phyloP scores from a whole-genome alignment of 2,888 invertebrate species.

The Drosophila austrosaltans region DNA sequence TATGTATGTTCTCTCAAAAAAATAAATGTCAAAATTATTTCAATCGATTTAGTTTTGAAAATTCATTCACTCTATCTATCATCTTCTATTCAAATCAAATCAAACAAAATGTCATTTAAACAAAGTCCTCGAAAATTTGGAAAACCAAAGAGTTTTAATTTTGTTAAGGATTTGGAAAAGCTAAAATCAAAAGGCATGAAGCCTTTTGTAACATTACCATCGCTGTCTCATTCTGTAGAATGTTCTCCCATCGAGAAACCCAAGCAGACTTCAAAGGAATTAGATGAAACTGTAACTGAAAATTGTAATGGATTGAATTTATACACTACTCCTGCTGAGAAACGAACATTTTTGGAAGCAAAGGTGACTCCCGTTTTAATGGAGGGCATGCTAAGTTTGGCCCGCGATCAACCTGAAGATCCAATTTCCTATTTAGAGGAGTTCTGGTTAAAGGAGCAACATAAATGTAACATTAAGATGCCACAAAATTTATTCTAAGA shows the following conservation, averaged over 20 bases:
- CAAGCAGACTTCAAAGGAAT: not conserved
- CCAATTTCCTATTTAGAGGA: constrained; percentile 56
- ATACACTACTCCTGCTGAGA: constrained; percentile 35
- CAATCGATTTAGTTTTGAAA: constrained; percentile 1
- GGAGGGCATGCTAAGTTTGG: constrained; percentile 63
- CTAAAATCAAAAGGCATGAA: not conserved
- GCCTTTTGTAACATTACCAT: not conserved
- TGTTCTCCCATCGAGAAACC: constrained; percentile 37
- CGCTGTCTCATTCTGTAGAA: not conserved
- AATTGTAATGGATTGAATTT: constrained; percentile 13
- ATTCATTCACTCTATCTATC: not conserved
- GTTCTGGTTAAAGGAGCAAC: constrained; percentile 58
- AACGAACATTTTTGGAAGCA: constrained; percentile 43
- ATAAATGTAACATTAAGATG: constrained; percentile 57
- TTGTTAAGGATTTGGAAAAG: constrained; percentile 23
- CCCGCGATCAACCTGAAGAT: constrained; percentile 60
- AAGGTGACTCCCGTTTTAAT: constrained; percentile 63
- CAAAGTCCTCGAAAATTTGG: constrained; percentile 11
- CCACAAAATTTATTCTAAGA: constrained; percentile 52
- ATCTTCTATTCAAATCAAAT: not conserved
- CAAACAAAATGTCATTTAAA: constrained; percentile 37
- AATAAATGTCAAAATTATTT: constrained; percentile 26
- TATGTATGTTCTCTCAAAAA: constrained; percentile 35
- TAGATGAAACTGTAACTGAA: not conserved
- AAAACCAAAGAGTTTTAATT: constrained; percentile 26